Conservation (phyloP, 2,113 vertebrate species). For the Cyprinodon tularosa region DNA sequence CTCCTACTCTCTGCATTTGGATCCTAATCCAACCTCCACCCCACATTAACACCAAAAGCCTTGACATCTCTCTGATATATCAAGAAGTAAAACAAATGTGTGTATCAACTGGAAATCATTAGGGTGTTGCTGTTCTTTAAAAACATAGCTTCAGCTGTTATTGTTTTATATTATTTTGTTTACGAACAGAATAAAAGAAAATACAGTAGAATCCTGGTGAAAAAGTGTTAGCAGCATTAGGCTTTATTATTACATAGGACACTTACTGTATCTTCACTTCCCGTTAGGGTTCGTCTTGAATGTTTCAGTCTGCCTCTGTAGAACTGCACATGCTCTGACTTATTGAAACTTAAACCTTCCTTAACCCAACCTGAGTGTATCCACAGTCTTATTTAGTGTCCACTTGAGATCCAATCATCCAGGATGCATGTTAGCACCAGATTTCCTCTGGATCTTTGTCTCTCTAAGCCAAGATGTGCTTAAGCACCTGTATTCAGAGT, state of each 20-base stretch:
- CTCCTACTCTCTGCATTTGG: too few species aligned
- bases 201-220: too few species aligned
- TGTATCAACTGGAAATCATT: too few species aligned
- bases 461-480: conserved; percentile 56
- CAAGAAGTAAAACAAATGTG: too few species aligned
- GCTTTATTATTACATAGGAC: background rate
- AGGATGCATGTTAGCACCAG: background rate
- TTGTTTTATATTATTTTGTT: too few species aligned
- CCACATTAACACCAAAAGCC: too few species aligned
- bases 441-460: conserved; percentile 24
- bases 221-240: background rate
- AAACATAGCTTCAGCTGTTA: too few species aligned
- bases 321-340: background rate
- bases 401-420: conserved; percentile 8
- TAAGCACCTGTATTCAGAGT: conserved; percentile 59
- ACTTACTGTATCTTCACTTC: background rate
- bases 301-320: background rate
- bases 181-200: too few species aligned
- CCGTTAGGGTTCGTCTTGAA: background rate
- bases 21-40: too few species aligned
- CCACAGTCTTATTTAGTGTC: background rate
- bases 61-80: too few species aligned
- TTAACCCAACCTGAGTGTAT: background rate
- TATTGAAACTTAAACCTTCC: background rate
- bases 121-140: too few species aligned